Base-by-base conservation (phyloP, 2,113 vertebrate genomes). In the Rana temporaria region DNA sequence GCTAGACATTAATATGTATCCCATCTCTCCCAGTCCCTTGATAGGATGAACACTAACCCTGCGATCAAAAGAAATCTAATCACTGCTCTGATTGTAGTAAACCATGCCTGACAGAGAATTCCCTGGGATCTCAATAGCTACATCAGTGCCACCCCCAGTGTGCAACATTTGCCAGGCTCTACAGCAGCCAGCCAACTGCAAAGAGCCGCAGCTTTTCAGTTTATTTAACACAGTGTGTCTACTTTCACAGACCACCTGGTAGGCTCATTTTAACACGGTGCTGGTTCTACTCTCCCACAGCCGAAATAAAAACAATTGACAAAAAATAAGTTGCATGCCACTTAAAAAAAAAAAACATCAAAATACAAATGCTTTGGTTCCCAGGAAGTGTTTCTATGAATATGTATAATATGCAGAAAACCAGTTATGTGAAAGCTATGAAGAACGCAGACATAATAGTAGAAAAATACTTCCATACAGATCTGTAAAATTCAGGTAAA, bases 51-150 rank as follows among this genome's bases (percentile, higher is more conserved):
- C 95, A 93, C 90, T 93, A 94, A 96, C 94, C 91, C 93, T 89
- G 87, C 90, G 91, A 94, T 95, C 93, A 94, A 95, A 96, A 95
- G 93, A 59, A 87, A 78, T 86, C 93, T 94, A 93, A 95, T 93
- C 91, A 92, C 90, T 90, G 88, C 91, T 93, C 90, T 94, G 93
- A 96, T 94, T 94, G 94, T 94, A 90, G 92, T 91, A 93, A 95
- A 94, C 93, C 93, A 94, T 93, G 92, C 92, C 92, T 94, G 89
- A 91, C 93, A 94, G 92, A 91, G 93, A 91, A 93, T 92, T 93
- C 89, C 92, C 86, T 90, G 91, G 84, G 92, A 90, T 89, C 90
- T 94, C 90, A 92, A 93, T 92, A 90, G 93, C 88, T 90, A 87
- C 90, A 92, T 91, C 89, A 89, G 90, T 87, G 87, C 90, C 90